Evolutionary conservation across 2,888 invertebrate species (phyloP), one percentile per base, ranked within the genome.

Genomic region (Hirtodrosophila histrioides): DNA sequence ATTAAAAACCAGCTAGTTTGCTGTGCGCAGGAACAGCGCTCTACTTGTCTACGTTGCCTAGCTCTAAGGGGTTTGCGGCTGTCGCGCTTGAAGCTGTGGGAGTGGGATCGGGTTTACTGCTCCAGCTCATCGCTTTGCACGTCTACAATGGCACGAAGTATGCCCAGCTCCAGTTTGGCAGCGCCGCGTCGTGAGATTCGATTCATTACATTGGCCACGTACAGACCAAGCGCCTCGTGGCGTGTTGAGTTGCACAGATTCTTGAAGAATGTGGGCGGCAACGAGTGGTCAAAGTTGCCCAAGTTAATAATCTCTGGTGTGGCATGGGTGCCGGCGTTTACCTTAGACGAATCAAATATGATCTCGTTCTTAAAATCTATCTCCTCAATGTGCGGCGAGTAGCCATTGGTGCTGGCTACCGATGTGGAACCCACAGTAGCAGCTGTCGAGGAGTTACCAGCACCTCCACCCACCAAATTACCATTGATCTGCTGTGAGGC

Each of bases 191-290:
- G 48, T 12, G 86, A 86, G 56, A 91, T 86, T 50, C 91, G 89
- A 75, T 90, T 91, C 89, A 91, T 89, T 11, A 91, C 89, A 61
- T 90, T 91, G 10, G 91, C 90, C 56, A 91, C 91, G 45, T 91
- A 91, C 29, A 91, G 74, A 3, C 91, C 91, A 27, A 91, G 86
- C 0, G 91, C 90, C 64, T 89, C 90, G 62, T 91, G 90, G 10
- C 91, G 88, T 33, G 88, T 86, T 7, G 90, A 91, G 66, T 90
- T 91, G 77, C 91, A 91, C 24, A 91, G 83, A 81, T 91, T 91
- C 64, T 91, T 91, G 37, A 91, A 91, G 74, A 91, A 91, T 54
- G 91, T 90, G 12, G 91, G 91, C 44, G 91, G 91, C 68, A 91
- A 75, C 37, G 90, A 88, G 24, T 90, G 89, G 24, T 91, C 89